Base-by-base conservation (phyloP, 2,888 invertebrate species). In the Spodoptera picta region DNA sequence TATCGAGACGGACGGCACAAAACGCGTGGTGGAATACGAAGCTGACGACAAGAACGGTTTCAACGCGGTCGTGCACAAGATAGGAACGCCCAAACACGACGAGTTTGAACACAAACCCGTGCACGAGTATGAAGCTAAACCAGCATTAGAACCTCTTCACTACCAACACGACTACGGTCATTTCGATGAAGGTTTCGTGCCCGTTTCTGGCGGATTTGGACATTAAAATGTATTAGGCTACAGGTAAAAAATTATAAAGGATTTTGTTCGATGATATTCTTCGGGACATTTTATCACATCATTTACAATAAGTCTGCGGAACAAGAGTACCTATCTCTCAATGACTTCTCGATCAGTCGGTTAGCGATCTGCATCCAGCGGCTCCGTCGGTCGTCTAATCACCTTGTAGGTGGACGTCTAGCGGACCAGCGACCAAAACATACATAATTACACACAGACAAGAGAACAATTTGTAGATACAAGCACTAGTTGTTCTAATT, bases 1-100 rank as follows among this genome's bases (percentile, higher is more conserved):
- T 9, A 84, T 95, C 4, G 95, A 95, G 75, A 95, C 95, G 0
- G 95, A 95, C 83, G 95, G 95, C 14, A 95, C 95, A 0, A 95
- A 95, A 82, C 92, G 96, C 75, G 89, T 96, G 43, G 95, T 95
- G 36, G 95, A 95, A 85, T 95, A 95, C 88, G 95, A 95, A 68
- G 95, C 95, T 0, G 95, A 95, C 81, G 95, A 95, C 81, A 95
- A 95, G 69, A 95, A 95, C 85, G 95, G 95, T 0, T 95, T 95
- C 89, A 95, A 95, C 82, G 95, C 95, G 0, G 92, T 95, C 36
- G 95, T 95, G 0, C 95, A 95, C 87, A 95, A 91, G 75, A 95
- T 95, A 50, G 95, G 95, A 11, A 89, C 87, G 0, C 93, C 90
- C 6, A 89, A 90, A 72, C 88, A 86, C 44, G 88, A 89, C 5